Evolutionary conservation across 2,888 invertebrate species (phyloP).

Genomic region (Drosophila neonasuta): DNA sequence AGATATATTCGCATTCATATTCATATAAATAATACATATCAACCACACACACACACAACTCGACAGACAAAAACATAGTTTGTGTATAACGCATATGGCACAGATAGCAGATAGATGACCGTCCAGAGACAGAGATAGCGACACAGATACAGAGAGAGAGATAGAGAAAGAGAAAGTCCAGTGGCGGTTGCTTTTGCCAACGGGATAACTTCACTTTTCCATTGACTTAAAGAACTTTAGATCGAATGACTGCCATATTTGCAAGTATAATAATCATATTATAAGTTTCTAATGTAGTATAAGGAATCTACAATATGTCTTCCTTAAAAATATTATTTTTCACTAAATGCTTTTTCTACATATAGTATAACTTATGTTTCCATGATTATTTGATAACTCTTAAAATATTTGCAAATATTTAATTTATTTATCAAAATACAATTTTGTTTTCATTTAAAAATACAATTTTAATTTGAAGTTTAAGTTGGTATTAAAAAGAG

Average conservation of each 20-base stretch:
- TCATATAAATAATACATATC: constrained; percentile 44
- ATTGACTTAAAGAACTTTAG: neutral
- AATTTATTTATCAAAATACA: no score
- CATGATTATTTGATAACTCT: no score
- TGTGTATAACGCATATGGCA: constrained; percentile 47
- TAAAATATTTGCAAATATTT: no score
- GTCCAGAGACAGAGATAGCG: constrained; percentile 10
- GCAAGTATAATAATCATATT: neutral
- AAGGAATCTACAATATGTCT: no score
- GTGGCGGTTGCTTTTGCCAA: neutral
- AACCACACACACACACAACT: constrained; percentile 7
- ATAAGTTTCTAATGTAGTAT: no score
- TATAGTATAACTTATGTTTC: no score
- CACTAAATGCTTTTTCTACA: no score
- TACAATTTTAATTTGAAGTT: no score
- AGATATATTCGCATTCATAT: constrained; percentile 16
- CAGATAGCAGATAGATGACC: constrained; percentile 56
- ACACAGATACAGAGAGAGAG: constrained; percentile 50
- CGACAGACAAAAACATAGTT: constrained; percentile 6
- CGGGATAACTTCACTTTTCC: constrained; percentile 11
- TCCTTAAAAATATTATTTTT: no score
- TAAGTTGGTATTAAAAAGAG: no score
- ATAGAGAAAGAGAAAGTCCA: constrained; percentile 5
- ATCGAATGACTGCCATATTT: neutral
- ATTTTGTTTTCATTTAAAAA: no score